These are phyloP conservation scores for Bubalus kerabau DNA, from an alignment of 2,113 vertebrate genomes.

Conservation along the genomic window DNA sequence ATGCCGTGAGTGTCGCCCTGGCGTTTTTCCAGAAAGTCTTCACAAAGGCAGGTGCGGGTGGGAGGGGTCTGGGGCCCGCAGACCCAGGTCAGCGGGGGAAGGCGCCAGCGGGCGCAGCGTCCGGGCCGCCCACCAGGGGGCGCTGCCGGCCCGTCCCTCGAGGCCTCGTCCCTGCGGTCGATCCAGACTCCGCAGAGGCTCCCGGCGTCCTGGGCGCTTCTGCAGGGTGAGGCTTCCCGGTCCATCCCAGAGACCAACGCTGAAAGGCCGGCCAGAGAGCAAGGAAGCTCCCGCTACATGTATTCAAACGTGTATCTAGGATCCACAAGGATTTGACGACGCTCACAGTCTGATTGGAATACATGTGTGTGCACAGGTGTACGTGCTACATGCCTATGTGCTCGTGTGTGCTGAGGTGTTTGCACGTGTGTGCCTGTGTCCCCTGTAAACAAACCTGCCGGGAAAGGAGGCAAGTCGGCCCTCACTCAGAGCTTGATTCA, in stretches of 20 bases:
- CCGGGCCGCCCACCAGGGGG: not conserved
- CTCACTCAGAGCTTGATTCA: rapidly evolving
- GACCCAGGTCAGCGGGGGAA: not conserved
- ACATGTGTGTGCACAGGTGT: rapidly evolving
- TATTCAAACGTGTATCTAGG: rapidly evolving
- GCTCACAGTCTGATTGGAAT: rapidly evolving
- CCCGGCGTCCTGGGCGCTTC: not conserved
- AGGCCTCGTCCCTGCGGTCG: not conserved
- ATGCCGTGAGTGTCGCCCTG: rapidly evolving
- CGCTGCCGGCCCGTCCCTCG: not conserved
- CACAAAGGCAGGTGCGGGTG: not conserved
- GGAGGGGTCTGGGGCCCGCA: not conserved
- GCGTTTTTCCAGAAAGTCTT: not conserved
- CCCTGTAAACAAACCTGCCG: rapidly evolving
- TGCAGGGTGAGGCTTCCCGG: not conserved
- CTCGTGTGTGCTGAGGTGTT: rapidly evolving
- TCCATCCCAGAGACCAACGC: not conserved
- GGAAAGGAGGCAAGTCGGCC: rapidly evolving
- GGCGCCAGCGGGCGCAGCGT: not conserved
- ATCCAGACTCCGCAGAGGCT: not conserved
- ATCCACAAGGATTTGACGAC: too few relatives aligned
- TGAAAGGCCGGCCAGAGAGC: not conserved
- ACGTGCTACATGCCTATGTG: rapidly evolving
- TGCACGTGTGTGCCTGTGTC: rapidly evolving
- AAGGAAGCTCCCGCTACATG: rapidly evolving